Evolutionary conservation across 2,888 invertebrate species (phyloP), one percentile per base, ranked within the genome.

Genomic region (Nomada hirtipes): DNA sequence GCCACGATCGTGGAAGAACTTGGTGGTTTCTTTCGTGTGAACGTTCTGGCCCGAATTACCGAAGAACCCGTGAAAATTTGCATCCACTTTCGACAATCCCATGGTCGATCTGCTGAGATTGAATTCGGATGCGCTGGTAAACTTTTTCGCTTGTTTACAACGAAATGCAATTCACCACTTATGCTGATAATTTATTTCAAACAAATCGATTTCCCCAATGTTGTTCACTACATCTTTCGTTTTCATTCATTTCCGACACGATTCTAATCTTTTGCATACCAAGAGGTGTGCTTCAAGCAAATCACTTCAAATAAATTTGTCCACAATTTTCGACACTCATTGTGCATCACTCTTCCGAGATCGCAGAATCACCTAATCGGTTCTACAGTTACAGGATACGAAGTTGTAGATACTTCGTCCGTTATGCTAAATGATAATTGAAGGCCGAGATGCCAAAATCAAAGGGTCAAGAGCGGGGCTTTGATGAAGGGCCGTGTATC

Each of bases 401-500:
- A 44, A 61, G 29, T 55, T 53, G 23, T 23, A n/a, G 42, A 36
- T 36, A 36, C 9, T 69, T 42, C 18, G 57, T 64, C 63, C 55
- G 63, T 74, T 82, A 71, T 63, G 78, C 60, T 26, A 26, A 79
- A 68, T 82, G 44, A 79, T 87, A 85, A 87, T 87, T 79, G 82
- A 60, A 69, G 72, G 36, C 50, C 44, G 53, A 68, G 64, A 78
- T 72, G 61, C 79, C 63, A 63, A 76, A 83, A 87, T 87, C 87
- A 87, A 87, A 87, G 85, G 78, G 64, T 79, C 60, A 74, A 67
- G 67, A 50, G 73, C 60, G 68, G 50, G 44, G 79, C 78, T 86
- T 77, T 87, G 82, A 84, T 78, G 82, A 73, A 85, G 87, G 72
- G 67, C 64, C 63, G 60, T 67, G 77, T 71, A 86, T 87, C 86